Base-by-base conservation (phyloP, 1,140 invertebrate species). In the Drosophila pandora region DNA sequence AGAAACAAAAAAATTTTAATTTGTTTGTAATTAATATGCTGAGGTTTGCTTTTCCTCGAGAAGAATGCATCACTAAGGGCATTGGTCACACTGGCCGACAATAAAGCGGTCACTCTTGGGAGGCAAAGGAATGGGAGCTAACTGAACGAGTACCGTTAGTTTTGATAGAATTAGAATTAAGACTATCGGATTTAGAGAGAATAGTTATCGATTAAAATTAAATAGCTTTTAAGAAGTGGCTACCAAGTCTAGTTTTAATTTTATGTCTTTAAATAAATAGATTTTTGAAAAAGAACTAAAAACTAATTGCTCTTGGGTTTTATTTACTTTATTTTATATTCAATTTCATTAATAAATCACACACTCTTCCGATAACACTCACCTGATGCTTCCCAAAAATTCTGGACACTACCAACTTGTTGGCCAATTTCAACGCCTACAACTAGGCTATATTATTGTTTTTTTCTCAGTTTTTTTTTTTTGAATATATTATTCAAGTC, bases 1-100 rank as follows among this genome's bases (percentile, higher is more conserved):
- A 32, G 23, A 43, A 52, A 43, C 32, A 65, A 64, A 48, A 48
- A 55, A 56, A 41, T 21, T 68, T 62, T 65, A 88, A 85, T 87
- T 88, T 78, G 78, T 76, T 88, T 70, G 76, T 65, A 79, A 87
- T 87, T 88, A 88, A 82, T 82, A 79, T 63, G 59, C 70, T 68
- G 50, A 50, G 64, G 59, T 43, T 61, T 63, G 45, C 34, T 17
- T 64, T 68, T 53, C 25, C 13, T 17, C 30, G 41, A 30, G 22
- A 25, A 45, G 47, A 62, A 63, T 79, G 43, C 62, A 55, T 58
- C 48, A 41, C 47, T 32, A 12, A 30, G 45, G 13, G 23, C 45
- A 57, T 22, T 54, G 52, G 39, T 25, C 54, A 60, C 41, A 60
- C 61, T 55, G 41, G 39, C 9, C 3, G 30, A 32, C 61, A 60